Evolutionary conservation across 2,113 vertebrate genomes (phyloP).

Genomic region (Rhinolophus sinicus): DNA sequence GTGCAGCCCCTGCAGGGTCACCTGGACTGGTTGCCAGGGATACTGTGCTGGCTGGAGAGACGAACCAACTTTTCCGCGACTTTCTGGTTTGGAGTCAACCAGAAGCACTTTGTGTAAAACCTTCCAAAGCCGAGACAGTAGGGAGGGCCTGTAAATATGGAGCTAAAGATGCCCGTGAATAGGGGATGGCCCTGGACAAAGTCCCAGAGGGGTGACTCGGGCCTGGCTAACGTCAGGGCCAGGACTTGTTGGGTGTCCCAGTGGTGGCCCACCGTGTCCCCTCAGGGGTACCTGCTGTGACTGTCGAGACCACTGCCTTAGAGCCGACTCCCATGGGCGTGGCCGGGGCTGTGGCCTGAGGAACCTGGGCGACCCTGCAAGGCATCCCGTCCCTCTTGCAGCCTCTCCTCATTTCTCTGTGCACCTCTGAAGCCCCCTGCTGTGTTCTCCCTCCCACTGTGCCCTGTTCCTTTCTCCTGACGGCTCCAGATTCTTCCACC

Average conservation of each 20-base stretch:
- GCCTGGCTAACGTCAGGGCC: background rate
- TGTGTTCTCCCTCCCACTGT: background rate
- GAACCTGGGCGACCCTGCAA: rapidly evolving
- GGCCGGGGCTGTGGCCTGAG: background rate
- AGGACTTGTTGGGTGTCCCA: background rate
- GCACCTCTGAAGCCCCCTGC: background rate
- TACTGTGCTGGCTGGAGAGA: background rate
- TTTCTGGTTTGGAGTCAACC: background rate
- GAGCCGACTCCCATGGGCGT: background rate
- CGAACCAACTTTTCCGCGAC: rapidly evolving
- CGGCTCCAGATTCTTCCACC: background rate
- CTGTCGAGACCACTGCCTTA: background rate
- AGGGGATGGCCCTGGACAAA: background rate
- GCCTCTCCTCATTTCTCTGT: background rate
- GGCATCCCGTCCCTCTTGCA: background rate
- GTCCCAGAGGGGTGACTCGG: background rate
- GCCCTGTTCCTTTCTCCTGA: rapidly evolving
- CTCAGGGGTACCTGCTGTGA: background rate
- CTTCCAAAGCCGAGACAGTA: background rate
- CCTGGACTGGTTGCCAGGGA: background rate
- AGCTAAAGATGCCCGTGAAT: background rate
- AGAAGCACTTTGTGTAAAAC: background rate
- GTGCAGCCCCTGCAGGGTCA: background rate
- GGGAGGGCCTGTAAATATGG: background rate
- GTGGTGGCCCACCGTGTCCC: background rate